Conservation (phyloP, 2,888 invertebrate genomes). For the Nowickia ferox region DNA sequence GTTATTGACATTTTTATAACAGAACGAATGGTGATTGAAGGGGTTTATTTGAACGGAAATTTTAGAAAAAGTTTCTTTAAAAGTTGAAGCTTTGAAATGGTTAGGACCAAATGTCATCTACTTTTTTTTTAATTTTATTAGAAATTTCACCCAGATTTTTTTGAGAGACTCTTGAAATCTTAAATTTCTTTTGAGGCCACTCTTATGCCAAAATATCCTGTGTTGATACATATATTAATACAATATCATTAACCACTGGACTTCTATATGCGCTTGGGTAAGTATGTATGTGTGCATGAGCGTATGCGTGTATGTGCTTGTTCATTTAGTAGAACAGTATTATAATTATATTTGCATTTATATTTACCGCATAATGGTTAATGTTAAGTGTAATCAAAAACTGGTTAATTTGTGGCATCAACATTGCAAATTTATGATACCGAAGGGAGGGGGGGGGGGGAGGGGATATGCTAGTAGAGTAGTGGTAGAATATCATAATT, state of each 20-base stretch:
- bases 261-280: background rate
- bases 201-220: too few relatives aligned
- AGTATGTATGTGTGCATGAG: background rate
- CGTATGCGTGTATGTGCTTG: background rate
- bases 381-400: conserved; percentile 63
- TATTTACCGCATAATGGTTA: conserved; percentile 58
- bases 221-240: background rate
- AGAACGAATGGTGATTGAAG: too few relatives aligned
- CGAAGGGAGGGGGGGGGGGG: background rate
- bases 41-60: too few relatives aligned
- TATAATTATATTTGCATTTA: conserved; percentile 54
- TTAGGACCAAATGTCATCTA: too few relatives aligned
- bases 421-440: background rate
- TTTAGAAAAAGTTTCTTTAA: too few relatives aligned
- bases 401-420: conserved; percentile 64
- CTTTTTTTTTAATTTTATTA: too few relatives aligned
- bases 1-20: too few relatives aligned
- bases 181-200: too few relatives aligned
- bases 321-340: conserved; percentile 6
- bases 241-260: background rate
- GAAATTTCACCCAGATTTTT: too few relatives aligned
- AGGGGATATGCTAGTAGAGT: background rate
- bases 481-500: background rate
- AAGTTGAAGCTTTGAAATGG: too few relatives aligned
- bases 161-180: too few relatives aligned